Percentiles rank a stretch among this genome's conserved stretches.
These are phyloP conservation scores for Monarcha castaneiventris DNA, from an alignment of 2,113 vertebrate genomes.

Conservation along the genomic window DNA sequence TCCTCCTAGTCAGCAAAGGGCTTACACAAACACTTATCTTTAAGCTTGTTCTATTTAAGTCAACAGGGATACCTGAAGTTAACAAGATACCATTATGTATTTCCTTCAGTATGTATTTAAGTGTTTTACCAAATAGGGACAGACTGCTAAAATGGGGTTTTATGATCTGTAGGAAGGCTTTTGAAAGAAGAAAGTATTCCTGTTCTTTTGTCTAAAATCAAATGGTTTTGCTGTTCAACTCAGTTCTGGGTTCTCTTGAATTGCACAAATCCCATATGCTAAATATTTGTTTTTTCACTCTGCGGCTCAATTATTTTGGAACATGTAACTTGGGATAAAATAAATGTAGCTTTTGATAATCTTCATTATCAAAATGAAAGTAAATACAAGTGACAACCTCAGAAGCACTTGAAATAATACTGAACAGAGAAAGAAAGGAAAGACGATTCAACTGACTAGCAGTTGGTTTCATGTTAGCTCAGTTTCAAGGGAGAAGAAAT, in stretches of 20 bases:
- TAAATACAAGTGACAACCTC: background rate
- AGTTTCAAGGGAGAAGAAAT: background rate
- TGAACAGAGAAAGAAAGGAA: background rate
- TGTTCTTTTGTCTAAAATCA: background rate
- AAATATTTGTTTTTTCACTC: background rate
- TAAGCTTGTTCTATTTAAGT: background rate
- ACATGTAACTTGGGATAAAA: background rate
- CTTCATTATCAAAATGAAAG: background rate
- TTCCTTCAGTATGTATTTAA: background rate
- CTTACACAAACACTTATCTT: background rate
- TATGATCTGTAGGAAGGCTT: background rate
- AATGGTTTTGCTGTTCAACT: background rate
- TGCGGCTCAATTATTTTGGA: background rate
- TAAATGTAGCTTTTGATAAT: background rate
- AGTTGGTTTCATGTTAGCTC: background rate
- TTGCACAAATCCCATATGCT: background rate
- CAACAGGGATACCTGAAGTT: background rate
- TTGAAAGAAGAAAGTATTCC: background rate
- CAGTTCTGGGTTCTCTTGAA: background rate
- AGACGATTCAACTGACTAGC: background rate
- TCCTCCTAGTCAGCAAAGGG: background rate
- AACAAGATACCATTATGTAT: background rate
- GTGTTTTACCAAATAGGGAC: background rate
- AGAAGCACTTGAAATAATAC: constrained; percentile 7
- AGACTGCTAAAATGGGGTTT: background rate